phyloP scores from a whole-genome alignment of 53 echinoderm and acorn worm genomes.

The Apostichopus leukothele region DNA sequence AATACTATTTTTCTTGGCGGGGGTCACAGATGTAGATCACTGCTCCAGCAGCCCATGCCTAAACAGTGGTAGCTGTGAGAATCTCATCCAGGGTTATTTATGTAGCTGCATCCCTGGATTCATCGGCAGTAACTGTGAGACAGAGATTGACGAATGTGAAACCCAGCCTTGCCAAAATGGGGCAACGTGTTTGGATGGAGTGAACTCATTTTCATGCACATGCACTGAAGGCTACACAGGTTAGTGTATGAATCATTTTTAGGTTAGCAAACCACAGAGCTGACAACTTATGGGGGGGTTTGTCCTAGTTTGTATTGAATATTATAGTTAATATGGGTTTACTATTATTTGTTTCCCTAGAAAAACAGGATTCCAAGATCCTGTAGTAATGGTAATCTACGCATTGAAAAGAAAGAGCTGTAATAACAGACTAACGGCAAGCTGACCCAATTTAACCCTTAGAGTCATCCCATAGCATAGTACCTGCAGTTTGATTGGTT shows the following conservation, averaged over 20 bases:
- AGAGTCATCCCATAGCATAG: too few species aligned
- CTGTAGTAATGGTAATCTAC: too few species aligned
- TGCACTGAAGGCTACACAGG: constrained; percentile 62
- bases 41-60: constrained; percentile 63
- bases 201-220: constrained; percentile 50
- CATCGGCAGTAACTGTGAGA: constrained; percentile 61
- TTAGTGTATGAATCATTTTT: not conserved
- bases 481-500: too few species aligned
- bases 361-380: too few species aligned
- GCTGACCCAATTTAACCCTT: too few species aligned
- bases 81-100: constrained; percentile 54
- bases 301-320: too few species aligned
- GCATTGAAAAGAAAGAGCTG: too few species aligned
- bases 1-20: not conserved
- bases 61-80: constrained; percentile 63
- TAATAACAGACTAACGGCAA: too few species aligned
- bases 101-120: constrained; percentile 70
- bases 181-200: constrained; percentile 63
- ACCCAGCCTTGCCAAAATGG: constrained; percentile 55
- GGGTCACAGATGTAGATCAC: constrained; percentile 52
- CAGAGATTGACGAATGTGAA: constrained; percentile 64
- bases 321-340: too few species aligned
- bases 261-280: too few species aligned
- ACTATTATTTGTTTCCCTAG: too few species aligned
- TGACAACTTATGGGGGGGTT: too few species aligned